Conservation (phyloP, 1,140 invertebrate species). For the Pentalonia nigronervosa region DNA sequence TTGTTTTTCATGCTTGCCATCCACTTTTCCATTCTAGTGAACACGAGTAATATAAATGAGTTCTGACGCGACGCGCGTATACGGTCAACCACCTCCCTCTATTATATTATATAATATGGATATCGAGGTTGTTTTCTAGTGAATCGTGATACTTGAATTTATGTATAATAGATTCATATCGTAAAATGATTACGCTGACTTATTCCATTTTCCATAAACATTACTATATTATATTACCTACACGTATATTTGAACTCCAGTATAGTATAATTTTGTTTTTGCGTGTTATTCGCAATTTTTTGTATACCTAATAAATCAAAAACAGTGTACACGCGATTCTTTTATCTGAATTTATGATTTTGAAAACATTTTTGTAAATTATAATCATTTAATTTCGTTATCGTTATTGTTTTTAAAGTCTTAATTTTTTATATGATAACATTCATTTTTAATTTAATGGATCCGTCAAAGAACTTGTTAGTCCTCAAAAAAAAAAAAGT, state of each 20-base stretch:
- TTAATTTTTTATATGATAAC: background rate
- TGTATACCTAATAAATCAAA: background rate
- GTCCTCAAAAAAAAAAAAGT: background rate
- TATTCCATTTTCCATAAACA: background rate
- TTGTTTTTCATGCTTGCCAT: background rate
- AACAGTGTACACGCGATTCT: background rate
- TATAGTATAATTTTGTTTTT: background rate
- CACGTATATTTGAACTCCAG: background rate
- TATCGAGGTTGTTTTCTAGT: background rate
- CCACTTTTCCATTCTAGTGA: slow-evolving; percentile 2
- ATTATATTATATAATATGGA: background rate
- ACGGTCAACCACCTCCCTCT: background rate
- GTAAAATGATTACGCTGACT: background rate
- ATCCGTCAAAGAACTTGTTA: background rate
- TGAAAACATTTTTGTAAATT: background rate
- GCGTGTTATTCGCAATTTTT: background rate
- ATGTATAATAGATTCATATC: background rate
- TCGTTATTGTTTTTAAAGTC: background rate
- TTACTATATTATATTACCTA: background rate
- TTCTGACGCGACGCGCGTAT: slow-evolving; percentile 30
- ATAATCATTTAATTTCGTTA: background rate
- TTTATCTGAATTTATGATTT: background rate
- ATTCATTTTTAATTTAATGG: background rate
- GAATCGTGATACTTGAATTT: background rate
- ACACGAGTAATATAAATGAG: slow-evolving; percentile 20